Conservation (phyloP, 2,113 vertebrate species). For the Pandion haliaetus region DNA sequence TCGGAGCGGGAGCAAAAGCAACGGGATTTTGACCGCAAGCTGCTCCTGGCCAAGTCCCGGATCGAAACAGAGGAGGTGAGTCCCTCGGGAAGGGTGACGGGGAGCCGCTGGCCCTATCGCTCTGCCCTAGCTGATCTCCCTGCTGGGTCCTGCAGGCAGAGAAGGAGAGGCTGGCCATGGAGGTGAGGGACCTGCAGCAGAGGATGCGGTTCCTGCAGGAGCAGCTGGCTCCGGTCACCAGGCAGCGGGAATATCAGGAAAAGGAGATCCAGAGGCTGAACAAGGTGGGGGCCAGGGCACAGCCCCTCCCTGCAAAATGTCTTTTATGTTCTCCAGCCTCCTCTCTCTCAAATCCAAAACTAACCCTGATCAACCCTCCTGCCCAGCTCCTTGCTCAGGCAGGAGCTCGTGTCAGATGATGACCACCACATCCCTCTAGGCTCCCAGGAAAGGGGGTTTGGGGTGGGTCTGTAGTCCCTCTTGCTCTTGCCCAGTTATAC, state of each 20-base stretch:
- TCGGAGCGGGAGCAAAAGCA: constrained; percentile 90
- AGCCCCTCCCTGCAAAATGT: neutral
- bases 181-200: constrained; percentile 90
- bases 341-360: neutral
- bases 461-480: neutral
- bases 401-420: neutral
- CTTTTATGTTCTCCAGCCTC: neutral
- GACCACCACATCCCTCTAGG: neutral
- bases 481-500: neutral
- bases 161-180: constrained; percentile 87
- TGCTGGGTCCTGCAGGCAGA: constrained; percentile 74
- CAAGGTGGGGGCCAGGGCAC: constrained; percentile 71
- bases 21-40: constrained; percentile 95
- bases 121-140: neutral
- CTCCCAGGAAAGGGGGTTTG: neutral
- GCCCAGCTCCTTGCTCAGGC: neutral
- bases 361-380: neutral
- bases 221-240: constrained; percentile 87
- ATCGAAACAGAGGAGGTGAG: constrained; percentile 93
- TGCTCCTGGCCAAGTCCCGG: constrained; percentile 94
- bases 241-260: constrained; percentile 94
- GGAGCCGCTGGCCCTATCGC: neutral
- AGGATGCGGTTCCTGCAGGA: constrained; percentile 91
- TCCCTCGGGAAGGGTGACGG: neutral
- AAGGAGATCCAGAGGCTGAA: constrained; percentile 96